Conservation (phyloP, 2,888 invertebrate species). For the Spilarctia lutea region DNA sequence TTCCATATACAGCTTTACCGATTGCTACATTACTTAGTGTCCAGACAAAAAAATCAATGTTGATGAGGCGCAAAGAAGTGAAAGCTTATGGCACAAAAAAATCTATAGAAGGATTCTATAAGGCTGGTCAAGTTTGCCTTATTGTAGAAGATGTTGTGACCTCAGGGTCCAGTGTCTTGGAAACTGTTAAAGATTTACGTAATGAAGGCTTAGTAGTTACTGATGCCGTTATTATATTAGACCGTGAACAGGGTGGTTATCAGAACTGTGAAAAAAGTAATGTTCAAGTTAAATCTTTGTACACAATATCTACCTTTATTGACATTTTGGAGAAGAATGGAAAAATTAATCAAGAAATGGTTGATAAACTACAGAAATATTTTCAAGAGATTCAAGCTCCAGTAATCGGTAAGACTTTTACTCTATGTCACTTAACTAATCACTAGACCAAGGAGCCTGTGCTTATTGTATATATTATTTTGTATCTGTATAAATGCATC, state of each 20-base stretch:
- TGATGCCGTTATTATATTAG: constrained; percentile 94
- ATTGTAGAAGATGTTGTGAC: constrained; percentile 98
- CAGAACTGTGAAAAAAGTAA: constrained; percentile 89
- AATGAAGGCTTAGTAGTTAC: constrained; percentile 89
- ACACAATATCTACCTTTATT: constrained; percentile 89
- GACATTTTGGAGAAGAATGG: constrained; percentile 87
- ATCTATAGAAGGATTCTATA: constrained; percentile 95
- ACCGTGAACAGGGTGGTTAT: constrained; percentile 96
- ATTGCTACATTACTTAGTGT: constrained; percentile 95
- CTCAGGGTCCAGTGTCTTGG: constrained; percentile 96
- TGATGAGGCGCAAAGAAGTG: constrained; percentile 96
- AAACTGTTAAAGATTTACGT: constrained; percentile 92
- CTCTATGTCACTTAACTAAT: too few species aligned
- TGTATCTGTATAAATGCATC: too few species aligned
- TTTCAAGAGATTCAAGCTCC: constrained; percentile 87
- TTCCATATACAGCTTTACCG: constrained; percentile 98
- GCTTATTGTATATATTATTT: too few species aligned
- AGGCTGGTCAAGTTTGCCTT: constrained; percentile 92
- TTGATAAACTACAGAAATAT: constrained; percentile 88
- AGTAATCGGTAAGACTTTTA: constrained; percentile 69
- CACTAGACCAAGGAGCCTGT: neutral
- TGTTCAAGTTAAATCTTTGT: constrained; percentile 90
- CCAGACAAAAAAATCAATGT: constrained; percentile 92
- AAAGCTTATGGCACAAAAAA: constrained; percentile 99
- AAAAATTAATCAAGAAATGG: constrained; percentile 88